Conservation (phyloP, 1,140 invertebrate genomes). For the Dendrolimus kikuchii region DNA sequence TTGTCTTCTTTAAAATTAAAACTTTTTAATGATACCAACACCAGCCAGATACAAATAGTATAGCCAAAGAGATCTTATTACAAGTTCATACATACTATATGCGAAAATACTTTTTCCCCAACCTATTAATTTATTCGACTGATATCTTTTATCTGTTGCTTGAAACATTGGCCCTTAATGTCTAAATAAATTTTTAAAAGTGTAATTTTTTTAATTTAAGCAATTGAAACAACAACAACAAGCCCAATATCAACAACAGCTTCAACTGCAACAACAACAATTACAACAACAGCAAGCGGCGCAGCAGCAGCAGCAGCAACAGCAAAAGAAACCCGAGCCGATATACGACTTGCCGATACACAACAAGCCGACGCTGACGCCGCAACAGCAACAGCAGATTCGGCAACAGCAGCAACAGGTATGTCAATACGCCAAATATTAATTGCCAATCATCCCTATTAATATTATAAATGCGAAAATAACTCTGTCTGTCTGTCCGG, state of each 20-base stretch:
- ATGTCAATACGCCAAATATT: neutral
- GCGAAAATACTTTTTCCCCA: no score
- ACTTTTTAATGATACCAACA: no score
- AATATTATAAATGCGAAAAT: no score
- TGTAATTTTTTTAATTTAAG: conserved; percentile 20
- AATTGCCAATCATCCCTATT: neutral
- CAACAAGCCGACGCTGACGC: conserved; percentile 49
- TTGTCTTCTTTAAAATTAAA: no score
- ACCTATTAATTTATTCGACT: no score
- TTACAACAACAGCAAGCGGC: conserved; percentile 23
- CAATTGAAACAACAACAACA: conserved; percentile 38
- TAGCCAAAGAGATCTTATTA: no score
- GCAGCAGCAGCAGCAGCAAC: conserved; percentile 16
- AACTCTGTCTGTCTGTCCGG: no score
- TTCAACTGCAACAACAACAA: conserved; percentile 16
- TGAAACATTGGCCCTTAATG: no score
- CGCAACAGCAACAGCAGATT: conserved; percentile 47
- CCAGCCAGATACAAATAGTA: no score
- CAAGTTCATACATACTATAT: no score
- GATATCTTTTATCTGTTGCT: no score
- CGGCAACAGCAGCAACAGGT: conserved; percentile 19
- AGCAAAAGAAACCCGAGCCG: conserved; percentile 49
- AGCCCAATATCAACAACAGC: conserved; percentile 17
- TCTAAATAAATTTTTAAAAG: neutral
- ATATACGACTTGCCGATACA: conserved; percentile 58